A percentile compares a stretch with the other conserved stretches of the same genome.
phyloP scores from a whole-genome alignment of 2,113 vertebrate species.

The Sylvilagus bachmani region DNA sequence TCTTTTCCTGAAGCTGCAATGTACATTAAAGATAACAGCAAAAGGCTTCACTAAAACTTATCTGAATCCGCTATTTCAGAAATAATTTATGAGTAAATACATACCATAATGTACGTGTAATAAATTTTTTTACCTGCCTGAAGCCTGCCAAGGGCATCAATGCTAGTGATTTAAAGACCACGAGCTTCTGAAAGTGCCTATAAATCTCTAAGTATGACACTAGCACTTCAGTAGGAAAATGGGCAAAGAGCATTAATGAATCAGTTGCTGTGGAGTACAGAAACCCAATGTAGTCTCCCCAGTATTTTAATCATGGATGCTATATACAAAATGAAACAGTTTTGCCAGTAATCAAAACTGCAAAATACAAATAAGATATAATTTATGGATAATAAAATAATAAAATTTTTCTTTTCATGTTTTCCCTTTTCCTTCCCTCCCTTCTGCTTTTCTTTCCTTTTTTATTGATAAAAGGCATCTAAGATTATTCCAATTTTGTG shows the following conservation, averaged over 20 bases:
- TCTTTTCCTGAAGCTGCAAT: not conserved
- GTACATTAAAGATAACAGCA: not conserved
- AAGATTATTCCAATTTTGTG: not conserved
- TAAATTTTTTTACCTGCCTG: not conserved
- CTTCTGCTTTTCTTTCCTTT: not conserved
- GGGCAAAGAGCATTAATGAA: not conserved
- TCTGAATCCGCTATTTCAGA: conserved; percentile 22
- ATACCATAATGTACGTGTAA: not conserved
- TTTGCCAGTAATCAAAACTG: not conserved
- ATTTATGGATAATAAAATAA: not conserved
- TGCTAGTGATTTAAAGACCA: not conserved
- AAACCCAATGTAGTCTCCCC: not conserved
- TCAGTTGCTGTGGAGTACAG: not conserved
- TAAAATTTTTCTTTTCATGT: not conserved
- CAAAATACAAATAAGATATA: not conserved
- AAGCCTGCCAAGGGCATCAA: not conserved
- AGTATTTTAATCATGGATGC: not conserved
- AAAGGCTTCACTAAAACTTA: conserved; percentile 7
- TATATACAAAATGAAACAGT: not conserved
- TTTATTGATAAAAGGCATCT: not conserved
- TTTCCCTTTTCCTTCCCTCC: not conserved
- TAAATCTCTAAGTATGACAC: not conserved
- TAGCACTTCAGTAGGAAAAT: conserved; percentile 10
- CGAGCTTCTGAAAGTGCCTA: not conserved
- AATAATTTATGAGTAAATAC: conserved; percentile 26